Base-by-base conservation (phyloP, 2,888 invertebrate species). In the Opisthograptis luteolata region DNA sequence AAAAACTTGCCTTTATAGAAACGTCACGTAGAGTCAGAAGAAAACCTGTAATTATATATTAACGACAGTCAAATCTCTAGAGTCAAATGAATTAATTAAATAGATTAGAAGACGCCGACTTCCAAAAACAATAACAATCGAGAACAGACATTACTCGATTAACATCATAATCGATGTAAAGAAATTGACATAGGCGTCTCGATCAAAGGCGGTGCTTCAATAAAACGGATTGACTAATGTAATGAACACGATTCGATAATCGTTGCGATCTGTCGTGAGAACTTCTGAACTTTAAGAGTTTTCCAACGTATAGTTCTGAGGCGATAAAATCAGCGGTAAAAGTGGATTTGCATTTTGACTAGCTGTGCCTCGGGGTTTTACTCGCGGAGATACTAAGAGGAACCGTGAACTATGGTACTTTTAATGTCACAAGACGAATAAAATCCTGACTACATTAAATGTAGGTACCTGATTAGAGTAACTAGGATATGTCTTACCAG, bases 141-240 rank as follows among this genome's bases (percentile, higher is more conserved):
- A 43, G 47, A 51, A 27, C 41, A 43, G 37, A 34, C 49, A 35
- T 12, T 22, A 50, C 28, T 44, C 47, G 31, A 47, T 47, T 50
- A 30, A 49, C 48, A 49, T 43, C 49, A 37, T 43, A 58, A 52
- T 57, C 52, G 52, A 48, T 55, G 31, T 57, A 70, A 73, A 76
- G 79, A 81, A 83, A 84, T 81, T 82, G 87, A 84, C 84, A 84
- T 69, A 74, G 70, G 70, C 70, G 68, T 63, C 55, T 49, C 55
- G 53, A 62, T 86, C 85, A 86, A 87, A 87, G 86, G 78, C 86
- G 86, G 86, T 40, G 13, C 77, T 83, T 77, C 83, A 86, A 87
- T 88, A 88, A 87, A 85, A 84, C 78, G 76, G 83, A 88, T 87
- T 84, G 83, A 82, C 85, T 84, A 86, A 87, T n/a, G n/a, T 88